Percentiles rank a stretch among this genome's conserved stretches.
Evolutionary conservation across 1,140 invertebrate species (phyloP).

Genomic region (Druon quercuslanigerum): DNA sequence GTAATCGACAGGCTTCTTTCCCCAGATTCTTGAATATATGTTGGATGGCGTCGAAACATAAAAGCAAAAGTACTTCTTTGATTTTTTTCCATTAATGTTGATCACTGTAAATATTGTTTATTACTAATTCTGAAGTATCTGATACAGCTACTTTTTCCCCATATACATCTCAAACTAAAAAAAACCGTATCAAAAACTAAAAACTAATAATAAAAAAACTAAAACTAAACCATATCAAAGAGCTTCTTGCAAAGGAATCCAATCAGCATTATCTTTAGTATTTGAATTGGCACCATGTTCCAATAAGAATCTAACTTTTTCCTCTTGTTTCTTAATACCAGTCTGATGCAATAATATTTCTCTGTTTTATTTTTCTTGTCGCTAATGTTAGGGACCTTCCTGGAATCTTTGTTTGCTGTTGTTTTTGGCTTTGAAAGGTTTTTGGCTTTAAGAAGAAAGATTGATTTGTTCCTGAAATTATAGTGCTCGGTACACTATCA

Average conservation of each 20-base stretch:
- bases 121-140: slow-evolving; percentile 80
- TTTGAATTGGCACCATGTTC: slow-evolving; percentile 81
- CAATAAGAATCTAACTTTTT: slow-evolving; percentile 77
- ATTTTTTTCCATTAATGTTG: slow-evolving; percentile 77
- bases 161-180: too few species aligned
- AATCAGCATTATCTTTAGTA: slow-evolving; percentile 84
- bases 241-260: slow-evolving; percentile 87
- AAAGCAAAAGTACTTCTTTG: slow-evolving; percentile 77
- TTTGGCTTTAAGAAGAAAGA: background rate
- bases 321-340: slow-evolving; percentile 71
- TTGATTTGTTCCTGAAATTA: background rate
- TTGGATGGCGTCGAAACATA: slow-evolving; percentile 78
- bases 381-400: slow-evolving; percentile 5
- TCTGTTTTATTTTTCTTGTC: slow-evolving; percentile 32
- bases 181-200: too few species aligned
- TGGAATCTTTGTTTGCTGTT: background rate
- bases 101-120: slow-evolving; percentile 78
- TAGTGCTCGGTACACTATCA: background rate
- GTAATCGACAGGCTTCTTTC: slow-evolving; percentile 73
- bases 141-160: slow-evolving; percentile 80
- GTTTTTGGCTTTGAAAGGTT: too few species aligned
- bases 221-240: slow-evolving; percentile 79
- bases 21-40: slow-evolving; percentile 75
- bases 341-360: slow-evolving; percentile 29
- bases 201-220: too few species aligned